phyloP scores from a whole-genome alignment of 2,888 invertebrate species.

The Xylota segnis region DNA sequence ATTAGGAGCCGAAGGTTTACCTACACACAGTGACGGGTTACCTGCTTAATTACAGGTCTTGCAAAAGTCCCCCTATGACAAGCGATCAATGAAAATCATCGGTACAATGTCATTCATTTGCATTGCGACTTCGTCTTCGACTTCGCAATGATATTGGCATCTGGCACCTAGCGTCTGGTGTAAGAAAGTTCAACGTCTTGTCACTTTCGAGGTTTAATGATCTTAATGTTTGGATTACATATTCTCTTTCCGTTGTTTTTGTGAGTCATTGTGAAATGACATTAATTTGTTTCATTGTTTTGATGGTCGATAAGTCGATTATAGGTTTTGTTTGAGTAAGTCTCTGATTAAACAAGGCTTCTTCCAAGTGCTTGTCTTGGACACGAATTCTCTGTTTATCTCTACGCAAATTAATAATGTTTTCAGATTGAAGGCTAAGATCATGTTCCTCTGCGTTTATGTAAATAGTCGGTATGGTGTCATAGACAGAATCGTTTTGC shows the following conservation, averaged over 20 bases:
- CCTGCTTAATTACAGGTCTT: slow-evolving; percentile 42
- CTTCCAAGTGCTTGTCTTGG: slow-evolving; percentile 25
- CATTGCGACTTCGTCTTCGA: not conserved
- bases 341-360: slow-evolving; percentile 31
- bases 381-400: slow-evolving; percentile 18
- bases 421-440: too few relatives aligned
- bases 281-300: slow-evolving; percentile 12
- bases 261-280: slow-evolving; percentile 15
- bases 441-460: too few relatives aligned
- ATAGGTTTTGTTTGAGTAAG: not conserved
- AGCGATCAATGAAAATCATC: slow-evolving; percentile 20
- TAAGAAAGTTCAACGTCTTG: slow-evolving; percentile 35
- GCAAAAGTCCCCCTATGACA: slow-evolving; percentile 42
- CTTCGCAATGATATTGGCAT: too few relatives aligned
- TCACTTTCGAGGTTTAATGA: not conserved
- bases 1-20: slow-evolving; percentile 20
- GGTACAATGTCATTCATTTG: slow-evolving; percentile 32
- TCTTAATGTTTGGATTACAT: slow-evolving; percentile 15
- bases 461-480: too few relatives aligned
- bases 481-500: too few relatives aligned
- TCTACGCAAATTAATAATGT: not conserved
- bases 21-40: slow-evolving; percentile 5
- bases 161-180: slow-evolving; percentile 7
- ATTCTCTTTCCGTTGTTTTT: slow-evolving; percentile 15
- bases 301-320: slow-evolving; percentile 31